Conservation (phyloP, 2,888 invertebrate genomes). For the Bimastos eiseni region DNA sequence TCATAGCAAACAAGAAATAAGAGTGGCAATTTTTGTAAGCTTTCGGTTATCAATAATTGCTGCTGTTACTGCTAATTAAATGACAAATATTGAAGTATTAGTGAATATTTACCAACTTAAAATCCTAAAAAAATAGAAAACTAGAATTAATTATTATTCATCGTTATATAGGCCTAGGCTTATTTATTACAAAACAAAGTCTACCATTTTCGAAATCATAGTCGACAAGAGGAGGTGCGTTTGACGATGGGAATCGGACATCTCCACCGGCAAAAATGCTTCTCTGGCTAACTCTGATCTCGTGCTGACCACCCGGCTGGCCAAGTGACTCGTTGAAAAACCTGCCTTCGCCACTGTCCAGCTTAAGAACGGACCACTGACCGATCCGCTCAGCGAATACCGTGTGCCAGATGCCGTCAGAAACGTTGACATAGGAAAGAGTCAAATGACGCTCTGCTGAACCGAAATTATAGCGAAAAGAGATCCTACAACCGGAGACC, state of each 20-base stretch:
- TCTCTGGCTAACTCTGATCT: constrained; percentile 41
- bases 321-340: constrained; percentile 47
- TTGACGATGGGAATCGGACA: constrained; percentile 43
- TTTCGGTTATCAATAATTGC: too few relatives aligned
- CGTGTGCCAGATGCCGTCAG: constrained; percentile 96
- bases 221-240: constrained; percentile 42
- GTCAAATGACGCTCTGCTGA: constrained; percentile 85
- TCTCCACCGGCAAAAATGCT: constrained; percentile 45
- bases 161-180: background rate
- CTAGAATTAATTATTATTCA: background rate
- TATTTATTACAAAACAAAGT: constrained; percentile 22
- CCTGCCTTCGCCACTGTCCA: constrained; percentile 91
- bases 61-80: too few relatives aligned
- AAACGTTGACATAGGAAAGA: constrained; percentile 85
- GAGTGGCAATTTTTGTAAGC: too few relatives aligned
- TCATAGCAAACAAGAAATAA: background rate
- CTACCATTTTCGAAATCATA: constrained; percentile 43
- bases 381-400: constrained; percentile 88
- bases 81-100: too few relatives aligned
- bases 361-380: constrained; percentile 84
- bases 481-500: constrained; percentile 67
- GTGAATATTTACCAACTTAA: background rate
- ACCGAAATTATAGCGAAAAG: constrained; percentile 89
- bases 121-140: background rate
- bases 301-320: background rate